phyloP scores from a whole-genome alignment of 2,888 invertebrate species.

The Teleogryllus oceanicus region DNA sequence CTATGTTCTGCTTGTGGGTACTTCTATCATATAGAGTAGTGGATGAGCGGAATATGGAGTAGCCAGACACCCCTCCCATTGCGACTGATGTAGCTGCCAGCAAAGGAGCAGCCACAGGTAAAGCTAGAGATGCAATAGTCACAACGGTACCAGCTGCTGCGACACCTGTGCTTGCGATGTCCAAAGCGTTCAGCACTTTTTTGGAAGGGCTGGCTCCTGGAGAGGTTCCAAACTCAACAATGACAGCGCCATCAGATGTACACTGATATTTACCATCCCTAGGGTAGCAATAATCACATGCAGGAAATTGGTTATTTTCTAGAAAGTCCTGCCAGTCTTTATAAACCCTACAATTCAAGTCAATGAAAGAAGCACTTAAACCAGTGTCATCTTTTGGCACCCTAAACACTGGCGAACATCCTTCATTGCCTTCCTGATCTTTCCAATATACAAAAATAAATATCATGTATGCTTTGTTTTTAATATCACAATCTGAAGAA shows the following conservation, averaged over 20 bases:
- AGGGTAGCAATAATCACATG: slow-evolving; percentile 31
- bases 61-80: slow-evolving; percentile 26
- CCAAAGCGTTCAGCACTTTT: slow-evolving; percentile 21
- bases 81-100: slow-evolving; percentile 20
- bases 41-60: slow-evolving; percentile 25
- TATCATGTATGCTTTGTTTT: no score
- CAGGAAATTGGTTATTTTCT: slow-evolving; percentile 29
- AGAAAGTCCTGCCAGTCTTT: slow-evolving; percentile 30
- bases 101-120: slow-evolving; percentile 27
- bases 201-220: not conserved
- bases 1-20: slow-evolving; percentile 31
- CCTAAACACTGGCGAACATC: no score
- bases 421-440: not conserved
- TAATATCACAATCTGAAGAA: no score
- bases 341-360: slow-evolving; percentile 12
- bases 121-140: not conserved
- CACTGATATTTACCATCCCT: slow-evolving; percentile 29
- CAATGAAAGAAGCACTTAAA: no score
- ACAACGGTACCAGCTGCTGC: slow-evolving; percentile 21
- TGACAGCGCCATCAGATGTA: slow-evolving; percentile 11
- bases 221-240: slow-evolving; percentile 25
- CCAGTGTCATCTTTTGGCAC: no score
- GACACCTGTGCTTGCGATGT: slow-evolving; percentile 26
- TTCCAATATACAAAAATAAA: no score
- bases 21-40: slow-evolving; percentile 27